phyloP scores from a whole-genome alignment of 2,113 vertebrate genomes.

The Coturnix japonica region DNA sequence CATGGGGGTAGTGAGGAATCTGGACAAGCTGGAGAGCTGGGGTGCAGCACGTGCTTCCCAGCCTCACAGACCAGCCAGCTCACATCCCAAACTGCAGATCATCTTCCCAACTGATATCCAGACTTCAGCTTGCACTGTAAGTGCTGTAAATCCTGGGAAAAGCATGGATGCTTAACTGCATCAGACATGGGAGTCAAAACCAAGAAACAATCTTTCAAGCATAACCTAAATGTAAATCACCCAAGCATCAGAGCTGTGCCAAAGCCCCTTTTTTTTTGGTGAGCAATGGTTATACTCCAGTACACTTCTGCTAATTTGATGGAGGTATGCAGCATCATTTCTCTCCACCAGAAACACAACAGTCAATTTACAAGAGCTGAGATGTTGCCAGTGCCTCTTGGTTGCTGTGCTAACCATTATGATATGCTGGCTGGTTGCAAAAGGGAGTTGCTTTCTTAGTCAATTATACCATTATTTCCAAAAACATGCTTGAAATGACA shows the following conservation, averaged over 20 bases:
- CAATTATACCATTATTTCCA: conserved; percentile 31
- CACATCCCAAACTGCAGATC: background rate
- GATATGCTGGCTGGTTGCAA: background rate
- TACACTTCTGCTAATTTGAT: background rate
- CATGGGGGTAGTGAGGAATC: too few species aligned
- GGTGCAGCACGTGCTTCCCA: background rate
- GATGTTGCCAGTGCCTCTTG: background rate
- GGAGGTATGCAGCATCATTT: background rate
- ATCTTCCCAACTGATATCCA: background rate
- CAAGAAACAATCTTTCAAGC: background rate
- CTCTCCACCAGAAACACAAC: background rate
- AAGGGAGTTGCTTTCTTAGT: conserved; percentile 34
- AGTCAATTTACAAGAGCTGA: conserved; percentile 9
- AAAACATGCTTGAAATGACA: conserved; percentile 25
- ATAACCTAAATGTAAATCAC: background rate
- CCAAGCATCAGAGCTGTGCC: background rate
- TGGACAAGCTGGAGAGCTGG: too few species aligned
- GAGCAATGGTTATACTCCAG: background rate
- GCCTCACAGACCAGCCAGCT: background rate
- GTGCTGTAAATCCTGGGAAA: background rate
- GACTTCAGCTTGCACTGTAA: background rate
- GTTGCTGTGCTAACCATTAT: background rate
- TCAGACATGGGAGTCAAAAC: background rate
- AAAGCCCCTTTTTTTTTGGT: background rate
- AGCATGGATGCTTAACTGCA: background rate